Conservation (phyloP, 1,140 invertebrate species). For the Saccostrea glomerata region DNA sequence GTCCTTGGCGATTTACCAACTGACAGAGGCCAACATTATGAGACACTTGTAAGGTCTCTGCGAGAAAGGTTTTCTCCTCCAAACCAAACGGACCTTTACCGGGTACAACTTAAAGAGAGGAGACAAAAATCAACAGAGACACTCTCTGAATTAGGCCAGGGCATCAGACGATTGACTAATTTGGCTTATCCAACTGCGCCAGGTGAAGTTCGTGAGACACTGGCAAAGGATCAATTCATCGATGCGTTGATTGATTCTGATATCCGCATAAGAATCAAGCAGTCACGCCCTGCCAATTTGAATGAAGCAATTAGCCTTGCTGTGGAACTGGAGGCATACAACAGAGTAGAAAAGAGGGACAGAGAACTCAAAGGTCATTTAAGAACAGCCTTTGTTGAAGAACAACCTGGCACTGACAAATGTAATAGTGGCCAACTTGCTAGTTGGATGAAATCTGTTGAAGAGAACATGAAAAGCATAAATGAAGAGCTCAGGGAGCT, state of each 20-base stretch:
- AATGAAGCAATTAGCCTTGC: conserved; percentile 10
- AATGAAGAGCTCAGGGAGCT: too few species aligned
- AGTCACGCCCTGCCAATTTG: background rate
- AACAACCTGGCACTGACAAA: too few species aligned
- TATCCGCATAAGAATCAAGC: background rate
- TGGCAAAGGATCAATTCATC: conserved; percentile 9
- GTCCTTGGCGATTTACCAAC: background rate
- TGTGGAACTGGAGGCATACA: background rate
- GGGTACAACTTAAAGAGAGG: conserved; percentile 41
- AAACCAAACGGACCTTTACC: conserved; percentile 50
- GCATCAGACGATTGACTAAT: conserved; percentile 29
- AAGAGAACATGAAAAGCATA: too few species aligned
- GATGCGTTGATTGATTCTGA: background rate
- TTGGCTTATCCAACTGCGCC: conserved; percentile 7
- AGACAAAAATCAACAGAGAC: conserved; percentile 20
- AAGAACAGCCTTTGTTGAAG: too few species aligned
- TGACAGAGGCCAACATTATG: background rate
- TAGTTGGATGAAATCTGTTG: too few species aligned
- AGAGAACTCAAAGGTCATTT: too few species aligned
- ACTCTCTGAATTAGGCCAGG: conserved; percentile 24
- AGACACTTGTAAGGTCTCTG: background rate
- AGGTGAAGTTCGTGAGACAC: conserved; percentile 12
- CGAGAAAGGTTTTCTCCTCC: conserved; percentile 46
- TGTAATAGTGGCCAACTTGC: too few species aligned
- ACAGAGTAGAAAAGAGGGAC: too few species aligned